Evolutionary conservation across 2,888 invertebrate species (phyloP), one percentile per base, ranked within the genome.

Genomic region (Nemurella pictetii): DNA sequence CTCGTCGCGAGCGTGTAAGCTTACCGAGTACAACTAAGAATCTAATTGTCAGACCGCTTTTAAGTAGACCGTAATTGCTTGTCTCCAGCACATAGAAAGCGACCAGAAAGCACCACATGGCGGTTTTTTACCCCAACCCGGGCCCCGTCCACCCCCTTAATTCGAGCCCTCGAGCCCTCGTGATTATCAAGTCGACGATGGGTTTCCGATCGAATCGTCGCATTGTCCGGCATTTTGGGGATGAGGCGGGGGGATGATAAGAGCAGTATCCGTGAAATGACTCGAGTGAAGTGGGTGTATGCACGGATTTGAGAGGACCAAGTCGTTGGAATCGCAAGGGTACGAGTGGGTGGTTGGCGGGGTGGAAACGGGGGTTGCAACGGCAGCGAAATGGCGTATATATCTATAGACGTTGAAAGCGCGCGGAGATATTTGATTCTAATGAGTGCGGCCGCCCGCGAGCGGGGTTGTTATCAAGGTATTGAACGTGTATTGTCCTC

Each of bases 201-300:
- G 89, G 90, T 89, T 89, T 90, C 90, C 90, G 89, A 89, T 90
- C 89, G 90, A 90, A 89, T 90, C 89, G 90, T 89, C 89, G 88
- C 88, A 87, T 87, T 73, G 87, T 55, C 55, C 55, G 12, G 12
- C 1, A 55, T 55, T 55, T 55, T 20, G 12, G 32, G 32, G 32
- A 32, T 20, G 86, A 85, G 87, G 74, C 5, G 29, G 80, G 81
- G 85, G 30, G 85, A 80, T 30, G 81, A 72, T 73, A 12, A 36
- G 75, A 12, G 75, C 75, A 27, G 27, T 4, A 75, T 75, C 75
- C 75, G 75, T 26, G 28, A 75, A 75, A 75, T 75, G 84, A 84
- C 84, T 83, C 80, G 3, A 55, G 9, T 85, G 85, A 74, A 84
- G 83, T 75, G 85, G 86, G 74, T 73, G 78, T 83, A 81, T 84